A percentile compares a stretch with the other conserved stretches of the same genome.
Evolutionary conservation across 2,888 invertebrate genomes (phyloP).

Genomic region (Tiphia femorata): DNA sequence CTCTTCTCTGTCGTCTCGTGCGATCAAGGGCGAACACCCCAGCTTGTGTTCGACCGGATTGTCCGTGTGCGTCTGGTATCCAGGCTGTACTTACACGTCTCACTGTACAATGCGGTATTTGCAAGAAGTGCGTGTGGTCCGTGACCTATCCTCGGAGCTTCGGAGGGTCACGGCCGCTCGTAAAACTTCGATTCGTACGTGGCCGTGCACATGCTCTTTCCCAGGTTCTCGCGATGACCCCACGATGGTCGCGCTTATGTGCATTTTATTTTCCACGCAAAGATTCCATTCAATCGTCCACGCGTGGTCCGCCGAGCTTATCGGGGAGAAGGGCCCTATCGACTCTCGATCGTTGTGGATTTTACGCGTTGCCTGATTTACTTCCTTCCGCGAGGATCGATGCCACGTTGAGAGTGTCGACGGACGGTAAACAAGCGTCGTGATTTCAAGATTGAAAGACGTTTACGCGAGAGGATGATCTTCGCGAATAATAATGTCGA

Average conservation of each 20-base stretch:
- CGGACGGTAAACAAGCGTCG: no score
- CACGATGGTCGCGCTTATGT: not conserved
- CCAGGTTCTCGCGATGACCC: conserved; percentile 29
- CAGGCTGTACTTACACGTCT: not conserved
- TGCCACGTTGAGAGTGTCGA: no score
- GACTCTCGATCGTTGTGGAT: not conserved
- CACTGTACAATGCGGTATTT: no score
- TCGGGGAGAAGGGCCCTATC: not conserved
- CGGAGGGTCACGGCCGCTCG: conserved; percentile 38
- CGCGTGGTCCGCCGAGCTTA: not conserved
- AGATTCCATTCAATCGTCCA: not conserved
- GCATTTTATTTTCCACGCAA: not conserved
- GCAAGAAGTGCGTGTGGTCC: no score
- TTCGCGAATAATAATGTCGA: no score
- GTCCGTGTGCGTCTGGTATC: not conserved
- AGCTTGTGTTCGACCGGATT: no score
- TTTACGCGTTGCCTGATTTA: not conserved
- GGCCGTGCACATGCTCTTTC: conserved; percentile 18
- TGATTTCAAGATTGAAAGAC: no score
- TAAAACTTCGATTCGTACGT: conserved; percentile 31
- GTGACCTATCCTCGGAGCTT: conserved; percentile 37
- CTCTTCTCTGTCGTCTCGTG: not conserved
- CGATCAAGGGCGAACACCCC: no score
- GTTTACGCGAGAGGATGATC: no score
- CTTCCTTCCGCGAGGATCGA: not conserved